Conservation (phyloP, 1,140 invertebrate species). For the Medauroidea extradentata region DNA sequence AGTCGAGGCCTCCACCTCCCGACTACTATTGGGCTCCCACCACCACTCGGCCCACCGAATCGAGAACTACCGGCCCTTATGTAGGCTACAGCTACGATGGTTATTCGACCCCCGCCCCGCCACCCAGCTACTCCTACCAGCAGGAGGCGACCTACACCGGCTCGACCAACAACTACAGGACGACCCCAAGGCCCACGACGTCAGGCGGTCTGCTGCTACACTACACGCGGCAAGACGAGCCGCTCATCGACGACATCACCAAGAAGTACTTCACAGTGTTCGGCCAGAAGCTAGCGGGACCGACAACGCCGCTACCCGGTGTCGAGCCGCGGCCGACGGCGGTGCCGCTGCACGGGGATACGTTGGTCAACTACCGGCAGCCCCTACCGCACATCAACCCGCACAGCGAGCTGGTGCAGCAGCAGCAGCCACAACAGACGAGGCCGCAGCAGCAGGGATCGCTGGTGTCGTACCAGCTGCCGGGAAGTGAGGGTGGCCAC, state of each 20-base stretch:
- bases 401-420: conserved; percentile 59
- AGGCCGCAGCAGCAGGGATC: background rate
- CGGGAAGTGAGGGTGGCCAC: conserved; percentile 61
- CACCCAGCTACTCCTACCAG: conserved; percentile 38
- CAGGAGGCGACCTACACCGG: conserved; percentile 38
- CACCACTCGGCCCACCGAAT: too few relatives aligned
- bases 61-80: too few relatives aligned
- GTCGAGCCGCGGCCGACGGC: conserved; percentile 25
- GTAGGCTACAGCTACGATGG: background rate
- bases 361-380: conserved; percentile 53
- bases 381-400: conserved; percentile 57
- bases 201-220: too few relatives aligned
- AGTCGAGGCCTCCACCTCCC: background rate
- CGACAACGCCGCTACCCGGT: conserved; percentile 29
- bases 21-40: background rate
- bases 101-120: background rate
- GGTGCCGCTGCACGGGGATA: conserved; percentile 44
- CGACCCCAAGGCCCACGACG: conserved; percentile 37
- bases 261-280: conserved; percentile 72
- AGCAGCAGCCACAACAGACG: conserved; percentile 7
- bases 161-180: conserved; percentile 41
- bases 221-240: conserved; percentile 67
- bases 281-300: conserved; percentile 57
- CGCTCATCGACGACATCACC: conserved; percentile 66
- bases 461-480: conserved; percentile 50